A percentile compares a stretch with the other conserved stretches of the same genome.
These are phyloP conservation scores for Lissonota sp. DNA, from an alignment of 2,888 invertebrate species.

Conservation along the genomic window DNA sequence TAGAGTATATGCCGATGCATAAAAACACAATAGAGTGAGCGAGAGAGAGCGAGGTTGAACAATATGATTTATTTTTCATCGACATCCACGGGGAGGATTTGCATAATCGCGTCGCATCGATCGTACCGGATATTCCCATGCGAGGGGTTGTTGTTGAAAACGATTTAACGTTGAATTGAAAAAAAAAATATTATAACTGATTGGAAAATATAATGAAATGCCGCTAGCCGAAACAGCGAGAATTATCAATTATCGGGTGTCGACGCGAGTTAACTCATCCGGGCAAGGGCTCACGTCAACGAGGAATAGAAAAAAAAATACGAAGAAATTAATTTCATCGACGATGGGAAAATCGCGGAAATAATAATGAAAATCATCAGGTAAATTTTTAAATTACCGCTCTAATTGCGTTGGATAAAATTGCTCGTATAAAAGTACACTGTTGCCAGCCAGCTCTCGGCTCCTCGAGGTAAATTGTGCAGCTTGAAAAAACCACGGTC, in stretches of 20 bases:
- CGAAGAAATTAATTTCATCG: neutral
- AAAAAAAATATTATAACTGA: slow-evolving; percentile 1
- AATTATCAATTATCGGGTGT: too few relatives aligned
- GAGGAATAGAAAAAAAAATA: neutral
- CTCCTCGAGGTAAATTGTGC: slow-evolving; percentile 38
- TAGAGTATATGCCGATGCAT: too few relatives aligned
- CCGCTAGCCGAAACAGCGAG: too few relatives aligned
- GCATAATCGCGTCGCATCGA: slow-evolving; percentile 28
- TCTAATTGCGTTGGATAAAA: slow-evolving; percentile 46
- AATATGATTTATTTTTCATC: slow-evolving; percentile 42
- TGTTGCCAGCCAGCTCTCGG: neutral
- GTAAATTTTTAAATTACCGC: slow-evolving; percentile 37
- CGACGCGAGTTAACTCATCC: too few relatives aligned
- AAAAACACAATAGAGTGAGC: neutral
- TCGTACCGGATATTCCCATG: slow-evolving; percentile 9
- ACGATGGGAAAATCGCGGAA: neutral
- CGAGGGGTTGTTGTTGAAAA: neutral
- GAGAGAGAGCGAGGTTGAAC: neutral
- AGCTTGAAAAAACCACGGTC: slow-evolving; percentile 54
- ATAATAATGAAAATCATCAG: slow-evolving; percentile 11
- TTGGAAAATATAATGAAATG: neutral
- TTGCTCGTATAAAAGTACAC: slow-evolving; percentile 3
- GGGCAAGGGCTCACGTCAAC: neutral
- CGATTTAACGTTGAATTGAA: neutral
- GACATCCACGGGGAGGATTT: slow-evolving; percentile 34